Percentiles rank a stretch among this genome's conserved stretches.
These are phyloP conservation scores for Salminus brasiliensis DNA, from an alignment of 2,113 vertebrate genomes.

Conservation along the genomic window DNA sequence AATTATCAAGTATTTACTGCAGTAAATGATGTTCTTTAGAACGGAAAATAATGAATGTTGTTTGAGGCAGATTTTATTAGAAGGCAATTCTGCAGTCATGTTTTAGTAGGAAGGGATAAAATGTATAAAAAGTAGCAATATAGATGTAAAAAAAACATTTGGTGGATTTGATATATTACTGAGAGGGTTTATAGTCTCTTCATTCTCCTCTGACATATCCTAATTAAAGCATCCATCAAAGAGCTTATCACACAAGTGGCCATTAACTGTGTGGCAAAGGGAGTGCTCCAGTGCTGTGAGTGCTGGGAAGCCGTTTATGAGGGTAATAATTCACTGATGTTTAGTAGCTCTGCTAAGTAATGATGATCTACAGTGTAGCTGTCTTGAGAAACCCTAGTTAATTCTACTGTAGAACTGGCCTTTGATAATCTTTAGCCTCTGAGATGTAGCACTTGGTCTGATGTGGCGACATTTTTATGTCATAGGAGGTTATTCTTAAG, in stretches of 20 bases:
- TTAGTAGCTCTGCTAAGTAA: background rate
- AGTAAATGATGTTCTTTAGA: too few relatives aligned
- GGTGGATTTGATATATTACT: background rate
- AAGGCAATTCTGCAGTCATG: background rate
- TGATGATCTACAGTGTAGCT: background rate
- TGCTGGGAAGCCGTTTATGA: background rate
- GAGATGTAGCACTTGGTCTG: too few relatives aligned
- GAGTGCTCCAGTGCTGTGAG: background rate
- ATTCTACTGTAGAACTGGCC: too few relatives aligned
- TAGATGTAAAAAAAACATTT: background rate
- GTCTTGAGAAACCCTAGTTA: too few relatives aligned
- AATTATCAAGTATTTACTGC: too few relatives aligned
- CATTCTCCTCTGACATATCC: background rate
- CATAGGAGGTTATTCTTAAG: too few relatives aligned
- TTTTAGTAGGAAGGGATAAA: background rate
- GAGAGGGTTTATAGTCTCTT: background rate
- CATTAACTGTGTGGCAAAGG: background rate
- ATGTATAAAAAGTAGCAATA: background rate
- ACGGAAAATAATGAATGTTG: too few relatives aligned
- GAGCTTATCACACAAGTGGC: background rate
- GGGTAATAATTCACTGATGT: background rate
- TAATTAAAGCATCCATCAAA: slow-evolving; percentile 8
- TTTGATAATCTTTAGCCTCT: too few relatives aligned
- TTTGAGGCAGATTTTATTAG: background rate
- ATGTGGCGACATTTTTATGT: too few relatives aligned